Base-by-base conservation (phyloP, 2,113 vertebrate species). In the Elaphurus davidianus region DNA sequence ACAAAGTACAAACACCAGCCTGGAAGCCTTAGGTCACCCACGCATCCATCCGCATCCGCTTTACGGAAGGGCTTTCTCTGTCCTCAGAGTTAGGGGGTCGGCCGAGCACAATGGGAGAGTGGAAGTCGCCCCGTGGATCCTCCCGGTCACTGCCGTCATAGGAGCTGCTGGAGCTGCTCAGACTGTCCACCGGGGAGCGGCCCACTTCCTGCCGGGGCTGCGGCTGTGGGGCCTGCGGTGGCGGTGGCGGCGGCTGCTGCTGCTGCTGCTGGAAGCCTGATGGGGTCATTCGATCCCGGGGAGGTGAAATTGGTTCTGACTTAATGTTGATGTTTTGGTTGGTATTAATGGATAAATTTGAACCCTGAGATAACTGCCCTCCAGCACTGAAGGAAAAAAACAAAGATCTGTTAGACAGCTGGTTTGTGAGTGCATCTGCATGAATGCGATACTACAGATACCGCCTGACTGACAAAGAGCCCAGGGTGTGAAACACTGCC, bases 131-230 rank as follows among this genome's bases (percentile, higher is more conserved):
- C 59, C 99, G 98, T 0, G 99, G 99, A 81, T 99, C 99, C 95
- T 99, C 99, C 0, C 99, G 99, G 83, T 99, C 99, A 33, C 99
- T 99, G 98, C 99, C 99, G 0, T 99, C 99, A 0, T 99, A 99
- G 21, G 99, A 99, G 98, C 99, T 99, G 99, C 99, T 99, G 28
- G 99, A 99, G 98, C 99, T 99, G 99, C 99, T 99, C 98, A 99
- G 99, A 98, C 99, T 99, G 99, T 99, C 99, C 13, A 99, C 99
- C 0, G 99, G 99, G 6, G 99, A 99, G 97, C 99, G 99, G 85
- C 99, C 99, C 99, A 99, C 98, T 67, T 99, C 99, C 98, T 99
- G 99, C 79, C 99, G 99, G 64, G 99, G 98, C 93, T 98, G 99
- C 3, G 98, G 99, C 60, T 98, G 99, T n/a, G 98, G 99, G 5